Percentiles rank a stretch among this genome's conserved stretches.
These are phyloP conservation scores for Drosophila pegasa DNA, from an alignment of 2,888 invertebrate species.

Conservation along the genomic window DNA sequence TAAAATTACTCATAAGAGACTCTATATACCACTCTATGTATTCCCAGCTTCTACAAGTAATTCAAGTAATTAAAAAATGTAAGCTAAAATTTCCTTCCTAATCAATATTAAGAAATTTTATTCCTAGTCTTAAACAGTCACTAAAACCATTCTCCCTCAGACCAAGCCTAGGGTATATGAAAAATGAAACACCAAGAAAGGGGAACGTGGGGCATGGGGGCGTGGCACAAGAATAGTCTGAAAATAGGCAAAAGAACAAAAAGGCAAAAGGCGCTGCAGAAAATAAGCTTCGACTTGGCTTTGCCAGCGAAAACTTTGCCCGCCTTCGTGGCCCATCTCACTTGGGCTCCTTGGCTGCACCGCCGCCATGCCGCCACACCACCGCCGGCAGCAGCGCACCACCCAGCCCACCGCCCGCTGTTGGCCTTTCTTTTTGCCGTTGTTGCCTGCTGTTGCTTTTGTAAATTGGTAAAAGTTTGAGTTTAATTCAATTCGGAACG, in stretches of 20 bases:
- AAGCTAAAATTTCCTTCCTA: neutral
- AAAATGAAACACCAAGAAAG: neutral
- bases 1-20: neutral
- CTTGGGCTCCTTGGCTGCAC: conserved; percentile 49
- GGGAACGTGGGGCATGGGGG: neutral
- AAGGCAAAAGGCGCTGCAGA: conserved; percentile 70
- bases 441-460: conserved; percentile 71
- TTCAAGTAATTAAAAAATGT: too few species aligned
- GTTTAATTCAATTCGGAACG: conserved; percentile 84
- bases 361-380: neutral
- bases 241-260: conserved; percentile 52
- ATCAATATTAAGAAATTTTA: neutral
- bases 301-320: conserved; percentile 60
- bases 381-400: too few species aligned
- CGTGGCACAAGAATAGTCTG: conserved; percentile 47
- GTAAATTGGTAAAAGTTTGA: conserved; percentile 82
- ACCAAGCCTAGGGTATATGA: neutral
- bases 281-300: conserved; percentile 78
- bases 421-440: conserved; percentile 41
- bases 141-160: neutral
- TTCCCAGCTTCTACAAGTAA: neutral
- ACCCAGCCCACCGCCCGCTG: conserved; percentile 15
- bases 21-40: fast-evolving
- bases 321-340: conserved; percentile 61
- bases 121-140: too few species aligned